phyloP scores from a whole-genome alignment of 1,140 invertebrate genomes.

The Latrodectus geometricus region DNA sequence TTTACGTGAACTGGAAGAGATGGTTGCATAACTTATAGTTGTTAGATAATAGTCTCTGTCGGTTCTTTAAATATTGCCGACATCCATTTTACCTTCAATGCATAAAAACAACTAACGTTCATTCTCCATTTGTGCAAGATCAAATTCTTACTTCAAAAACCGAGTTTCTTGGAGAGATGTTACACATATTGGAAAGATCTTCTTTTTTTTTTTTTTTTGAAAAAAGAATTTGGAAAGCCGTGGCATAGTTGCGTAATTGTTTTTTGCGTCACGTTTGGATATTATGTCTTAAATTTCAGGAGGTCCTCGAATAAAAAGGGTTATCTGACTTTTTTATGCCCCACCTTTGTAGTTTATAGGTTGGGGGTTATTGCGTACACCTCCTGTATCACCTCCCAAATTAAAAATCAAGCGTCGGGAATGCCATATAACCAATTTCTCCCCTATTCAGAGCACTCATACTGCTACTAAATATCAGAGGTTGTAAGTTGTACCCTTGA shows the following conservation, averaged over 20 bases:
- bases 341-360: neutral
- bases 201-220: too few relatives aligned
- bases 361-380: neutral
- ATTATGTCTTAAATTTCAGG: conserved; percentile 1
- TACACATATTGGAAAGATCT: too few relatives aligned
- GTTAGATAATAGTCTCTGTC: too few relatives aligned
- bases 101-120: too few relatives aligned
- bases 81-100: too few relatives aligned
- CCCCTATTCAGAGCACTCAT: neutral
- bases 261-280: neutral
- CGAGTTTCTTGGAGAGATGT: too few relatives aligned
- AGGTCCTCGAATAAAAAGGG: neutral
- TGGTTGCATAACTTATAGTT: too few relatives aligned
- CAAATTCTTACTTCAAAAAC: too few relatives aligned
- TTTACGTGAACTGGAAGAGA: too few relatives aligned
- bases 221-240: neutral
- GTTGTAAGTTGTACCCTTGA: neutral
- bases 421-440: neutral
- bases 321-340: neutral
- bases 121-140: too few relatives aligned
- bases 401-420: neutral
- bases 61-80: too few relatives aligned
- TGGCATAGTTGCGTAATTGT: neutral
- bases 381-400: neutral
- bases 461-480: neutral